Evolutionary conservation across 1,140 invertebrate species (phyloP), one percentile per base, ranked within the genome.

Genomic region (Sycobia sp.): DNA sequence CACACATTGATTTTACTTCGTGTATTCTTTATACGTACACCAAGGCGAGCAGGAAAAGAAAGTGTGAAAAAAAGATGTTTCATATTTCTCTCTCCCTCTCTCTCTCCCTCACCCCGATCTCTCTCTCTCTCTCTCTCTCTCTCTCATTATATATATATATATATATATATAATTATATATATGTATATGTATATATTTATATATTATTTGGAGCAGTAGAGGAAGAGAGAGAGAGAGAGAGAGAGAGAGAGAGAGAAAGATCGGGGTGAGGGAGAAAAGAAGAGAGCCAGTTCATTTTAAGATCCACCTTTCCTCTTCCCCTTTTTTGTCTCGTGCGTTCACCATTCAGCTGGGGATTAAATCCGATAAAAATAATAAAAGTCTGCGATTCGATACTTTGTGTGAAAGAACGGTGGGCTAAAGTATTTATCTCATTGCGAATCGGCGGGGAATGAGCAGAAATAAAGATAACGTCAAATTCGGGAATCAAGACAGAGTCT

Each of bases 371-470:
- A 49, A 49, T 39, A 41, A 47, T 49, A 38, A 47, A 58, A 43
- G 38, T 56, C 32, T 29, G n/a, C 34, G 34, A 2, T 34, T 20
- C 9, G 29, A 7, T 8, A 4, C 36, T 36, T 46, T 34, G 18
- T 13, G 4, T 9, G 13, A 9, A 34, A 14, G 5, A 1, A 34
- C n/a, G 5, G 25, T 8, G 36, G 34, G 22, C 23, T n/a, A 38
- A 49, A 49, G 57, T 32, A 50, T 50, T 58, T 39, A 59, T 59
- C 46, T 59, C 38, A 59, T 59, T 50, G 46, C 20, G 23, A 49
- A 49, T 46, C 56, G 14, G 27, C n/a, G 29, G 4, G 2, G 25
- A 13, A 1, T 13, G 13, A 16, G 11, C 11, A 38, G 10, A 49
- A 49, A 41, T 39, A 8, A 39, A 50, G 57, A 18, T n/a, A 50